Conservation (phyloP, 2,797 vertebrate genomes). For the Loris lydekkerianus region DNA sequence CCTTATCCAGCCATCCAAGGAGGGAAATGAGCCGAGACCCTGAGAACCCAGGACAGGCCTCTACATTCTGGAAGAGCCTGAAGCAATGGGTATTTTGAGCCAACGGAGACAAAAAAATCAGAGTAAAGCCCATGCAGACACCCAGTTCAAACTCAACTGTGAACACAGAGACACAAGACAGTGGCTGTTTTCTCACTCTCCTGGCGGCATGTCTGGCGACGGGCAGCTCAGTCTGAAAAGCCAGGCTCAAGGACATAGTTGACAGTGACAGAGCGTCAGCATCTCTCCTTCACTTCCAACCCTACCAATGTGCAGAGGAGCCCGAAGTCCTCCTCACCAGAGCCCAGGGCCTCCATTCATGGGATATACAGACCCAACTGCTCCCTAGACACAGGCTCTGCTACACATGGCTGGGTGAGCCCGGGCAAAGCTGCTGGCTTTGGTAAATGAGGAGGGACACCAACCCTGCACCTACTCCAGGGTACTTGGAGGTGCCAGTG, state of each 20-base stretch:
- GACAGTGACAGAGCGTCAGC: background rate
- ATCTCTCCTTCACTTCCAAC: background rate
- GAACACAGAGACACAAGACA: background rate
- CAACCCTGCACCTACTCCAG: background rate
- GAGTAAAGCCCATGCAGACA: background rate
- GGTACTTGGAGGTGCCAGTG: background rate
- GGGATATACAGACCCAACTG: background rate
- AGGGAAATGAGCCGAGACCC: background rate
- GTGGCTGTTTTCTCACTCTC: background rate
- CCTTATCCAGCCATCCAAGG: background rate
- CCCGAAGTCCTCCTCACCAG: background rate
- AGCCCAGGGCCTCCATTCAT: background rate
- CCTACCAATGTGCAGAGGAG: background rate
- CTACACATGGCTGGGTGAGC: background rate
- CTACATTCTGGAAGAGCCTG: background rate
- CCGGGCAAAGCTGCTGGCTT: background rate
- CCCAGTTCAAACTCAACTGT: background rate
- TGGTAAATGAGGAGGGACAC: background rate
- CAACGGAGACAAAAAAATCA: background rate
- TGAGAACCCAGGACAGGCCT: background rate
- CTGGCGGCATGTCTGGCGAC: background rate
- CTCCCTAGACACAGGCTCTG: background rate
- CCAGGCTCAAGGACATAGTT: background rate
- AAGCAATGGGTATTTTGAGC: background rate
- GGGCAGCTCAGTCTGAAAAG: background rate